Percentiles rank a stretch among this genome's conserved stretches.
phyloP scores from a whole-genome alignment of 1,140 invertebrate species.

The Hydropsyche tenuis region DNA sequence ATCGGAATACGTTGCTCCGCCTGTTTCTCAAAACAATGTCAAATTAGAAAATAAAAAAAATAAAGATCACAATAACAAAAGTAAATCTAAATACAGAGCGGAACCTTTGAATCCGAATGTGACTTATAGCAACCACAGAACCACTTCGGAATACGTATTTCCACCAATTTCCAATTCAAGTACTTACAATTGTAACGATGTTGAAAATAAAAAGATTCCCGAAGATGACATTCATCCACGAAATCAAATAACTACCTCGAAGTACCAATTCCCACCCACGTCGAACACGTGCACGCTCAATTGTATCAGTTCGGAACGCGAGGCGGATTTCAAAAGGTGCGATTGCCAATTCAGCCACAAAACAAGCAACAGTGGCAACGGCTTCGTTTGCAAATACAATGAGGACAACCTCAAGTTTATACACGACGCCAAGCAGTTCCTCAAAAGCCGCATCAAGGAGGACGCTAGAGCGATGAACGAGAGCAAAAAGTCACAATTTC shows the following conservation, averaged over 20 bases:
- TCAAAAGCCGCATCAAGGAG: conserved; percentile 27
- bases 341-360: conserved; percentile 42
- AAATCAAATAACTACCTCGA: neutral
- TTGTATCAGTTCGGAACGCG: conserved; percentile 39
- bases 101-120: neutral
- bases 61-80: too few species aligned
- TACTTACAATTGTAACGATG: too few species aligned
- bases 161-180: too few species aligned
- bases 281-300: conserved; percentile 38
- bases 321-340: conserved; percentile 43
- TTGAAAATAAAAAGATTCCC: too few species aligned
- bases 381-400: conserved; percentile 31
- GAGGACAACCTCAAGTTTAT: conserved; percentile 36
- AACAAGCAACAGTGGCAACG: conserved; percentile 12
- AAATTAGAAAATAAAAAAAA: too few species aligned
- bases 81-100: neutral
- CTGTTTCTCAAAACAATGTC: neutral
- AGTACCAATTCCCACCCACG: conserved; percentile 20
- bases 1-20: too few species aligned
- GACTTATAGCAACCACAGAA: neutral
- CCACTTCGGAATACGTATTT: too few species aligned
- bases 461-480: neutral
- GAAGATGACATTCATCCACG: too few species aligned
- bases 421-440: conserved; percentile 27
- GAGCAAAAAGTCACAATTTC: conserved; percentile 28